Conservation (phyloP, 1,140 invertebrate species). For the Propsilocerus akamusi region DNA sequence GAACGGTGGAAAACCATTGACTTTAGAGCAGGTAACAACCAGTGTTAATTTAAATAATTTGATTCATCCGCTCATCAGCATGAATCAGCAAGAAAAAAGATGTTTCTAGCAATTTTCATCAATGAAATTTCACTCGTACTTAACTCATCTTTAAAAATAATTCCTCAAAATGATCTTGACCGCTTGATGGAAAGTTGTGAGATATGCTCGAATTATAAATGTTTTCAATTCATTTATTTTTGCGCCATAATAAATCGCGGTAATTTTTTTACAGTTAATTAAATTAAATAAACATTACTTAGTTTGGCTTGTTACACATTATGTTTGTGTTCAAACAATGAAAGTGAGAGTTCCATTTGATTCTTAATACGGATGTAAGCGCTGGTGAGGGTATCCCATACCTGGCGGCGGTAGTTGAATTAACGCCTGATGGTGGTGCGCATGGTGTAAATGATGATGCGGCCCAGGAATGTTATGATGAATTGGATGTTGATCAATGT, state of each 20-base stretch:
- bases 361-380: background rate
- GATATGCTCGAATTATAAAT: too few relatives aligned
- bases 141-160: background rate
- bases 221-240: background rate
- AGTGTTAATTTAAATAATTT: background rate
- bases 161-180: background rate
- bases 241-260: too few relatives aligned
- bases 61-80: background rate
- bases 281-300: background rate
- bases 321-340: too few relatives aligned
- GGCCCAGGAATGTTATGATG: background rate
- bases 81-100: too few relatives aligned
- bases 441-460: background rate
- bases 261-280: background rate
- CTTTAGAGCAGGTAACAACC: slow-evolving; percentile 28
- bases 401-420: background rate
- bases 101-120: background rate
- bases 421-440: background rate
- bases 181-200: too few relatives aligned
- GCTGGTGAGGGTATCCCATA: background rate
- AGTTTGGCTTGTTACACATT: too few relatives aligned
- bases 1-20: slow-evolving; percentile 26
- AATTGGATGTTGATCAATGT: background rate
- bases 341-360: too few relatives aligned
- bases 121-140: background rate